Evolutionary conservation across 2,113 vertebrate species (phyloP), one percentile per base, ranked within the genome.

Genomic region (Hippolais icterina): DNA sequence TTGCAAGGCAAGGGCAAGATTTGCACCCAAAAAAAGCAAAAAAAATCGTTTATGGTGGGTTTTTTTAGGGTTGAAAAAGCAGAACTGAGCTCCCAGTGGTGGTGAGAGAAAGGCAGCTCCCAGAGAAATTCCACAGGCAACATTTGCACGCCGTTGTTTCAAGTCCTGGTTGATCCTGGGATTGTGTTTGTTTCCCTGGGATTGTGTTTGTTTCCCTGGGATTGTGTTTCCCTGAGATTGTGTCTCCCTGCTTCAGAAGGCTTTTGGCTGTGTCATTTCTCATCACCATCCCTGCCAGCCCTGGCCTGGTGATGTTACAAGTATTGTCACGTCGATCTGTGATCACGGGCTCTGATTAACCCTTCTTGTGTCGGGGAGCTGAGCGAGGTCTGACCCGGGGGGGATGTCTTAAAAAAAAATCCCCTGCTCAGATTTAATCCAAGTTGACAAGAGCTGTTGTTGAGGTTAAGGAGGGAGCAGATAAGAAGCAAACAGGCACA

Each of bases 281-380:
- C 70, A 49, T 93, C 80, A 85, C 7, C 64, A 25, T 93, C 14
- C 71, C 37, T 5, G 3, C 11, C 52, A 31, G 60, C 5, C 68
- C n/a, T 3, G 2, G 11, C 63, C 4, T 0, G 64, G 28, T 85
- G 90, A 89, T 54, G 64, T 93, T 87, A 77, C 20, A 18, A 70
- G 66, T 85, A 89, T 94, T 97, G 96, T 91, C 92, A 94, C 2
- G 0, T 11, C 41, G 66, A 83, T 79, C 49, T 91, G 84, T 50
- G 46, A 87, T 94, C 72, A 60, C 83, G 42, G 41, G 78, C 78
- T 91, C 46, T 44, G 83, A 80, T 96, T 94, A 94, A 95, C 94
- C 80, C 88, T 86, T 27, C 95, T 37, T 49, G 17, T 21, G 29
- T 23, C 74, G 92, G 83, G 87, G 87, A 74, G 80, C 94, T 89